These are phyloP conservation scores for Saccostrea echinata DNA, from an alignment of 1,140 invertebrate genomes.

Conservation along the genomic window DNA sequence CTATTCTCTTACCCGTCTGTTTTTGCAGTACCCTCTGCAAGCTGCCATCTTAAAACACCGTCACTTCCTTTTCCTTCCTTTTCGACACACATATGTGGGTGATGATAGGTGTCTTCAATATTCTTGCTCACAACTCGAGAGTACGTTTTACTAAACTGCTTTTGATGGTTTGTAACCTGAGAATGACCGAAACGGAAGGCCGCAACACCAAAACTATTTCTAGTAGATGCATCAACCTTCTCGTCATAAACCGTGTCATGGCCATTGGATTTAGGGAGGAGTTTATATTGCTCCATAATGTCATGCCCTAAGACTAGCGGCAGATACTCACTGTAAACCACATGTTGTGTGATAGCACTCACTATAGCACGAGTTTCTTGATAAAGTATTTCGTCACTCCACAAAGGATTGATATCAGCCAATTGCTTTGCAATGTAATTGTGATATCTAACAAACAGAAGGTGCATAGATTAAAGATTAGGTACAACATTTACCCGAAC, in stretches of 20 bases:
- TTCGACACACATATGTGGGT: conserved; percentile 30
- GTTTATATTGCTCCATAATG: conserved; percentile 48
- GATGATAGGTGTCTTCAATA: conserved; percentile 39
- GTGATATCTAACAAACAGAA: conserved; percentile 96
- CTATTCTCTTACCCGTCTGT: neutral
- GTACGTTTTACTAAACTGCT: neutral
- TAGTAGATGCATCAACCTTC: neutral
- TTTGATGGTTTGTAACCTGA: conserved; percentile 38
- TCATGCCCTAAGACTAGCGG: conserved; percentile 87
- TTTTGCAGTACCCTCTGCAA: neutral
- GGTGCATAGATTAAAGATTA: conserved; percentile 97
- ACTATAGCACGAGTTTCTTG: conserved; percentile 92
- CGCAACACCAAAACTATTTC: conserved; percentile 34
- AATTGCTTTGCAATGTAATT: conserved; percentile 92
- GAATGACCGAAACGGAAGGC: conserved; percentile 79
- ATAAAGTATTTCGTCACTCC: conserved; percentile 94
- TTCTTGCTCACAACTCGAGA: neutral
- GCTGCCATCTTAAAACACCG: conserved; percentile 30
- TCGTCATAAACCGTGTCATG: conserved; percentile 37
- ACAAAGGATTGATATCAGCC: conserved; percentile 90
- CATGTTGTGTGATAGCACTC: conserved; percentile 95
- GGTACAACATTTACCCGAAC: conserved; percentile 91
- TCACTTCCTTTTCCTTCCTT: conserved; percentile 13
- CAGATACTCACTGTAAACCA: conserved; percentile 95
- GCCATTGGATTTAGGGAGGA: conserved; percentile 7